Percentiles rank a stretch among this genome's conserved stretches.
Evolutionary conservation across 2,797 vertebrate genomes (phyloP).

Genomic region (Brachyalestes nurse): DNA sequence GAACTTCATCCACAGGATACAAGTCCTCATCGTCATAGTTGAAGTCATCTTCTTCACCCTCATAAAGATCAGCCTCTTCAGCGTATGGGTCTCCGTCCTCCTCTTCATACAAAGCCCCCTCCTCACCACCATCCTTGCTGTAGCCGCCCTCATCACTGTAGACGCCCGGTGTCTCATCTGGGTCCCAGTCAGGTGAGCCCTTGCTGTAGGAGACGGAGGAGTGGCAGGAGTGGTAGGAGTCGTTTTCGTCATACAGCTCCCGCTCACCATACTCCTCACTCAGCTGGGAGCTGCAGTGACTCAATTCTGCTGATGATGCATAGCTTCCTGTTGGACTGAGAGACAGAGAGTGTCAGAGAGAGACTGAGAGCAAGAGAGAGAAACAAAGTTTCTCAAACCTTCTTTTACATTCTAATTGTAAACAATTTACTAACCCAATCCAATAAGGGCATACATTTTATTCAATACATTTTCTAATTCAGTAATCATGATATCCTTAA

Average conservation of each 20-base stretch:
- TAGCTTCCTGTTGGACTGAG: slow-evolving; percentile 93
- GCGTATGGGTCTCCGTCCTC: slow-evolving; percentile 64
- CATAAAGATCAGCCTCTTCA: slow-evolving; percentile 57
- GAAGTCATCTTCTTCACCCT: slow-evolving; percentile 65
- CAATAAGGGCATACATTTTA: too few relatives aligned
- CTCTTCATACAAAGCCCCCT: slow-evolving; percentile 76
- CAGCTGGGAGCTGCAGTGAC: slow-evolving; percentile 94
- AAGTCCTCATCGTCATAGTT: slow-evolving; percentile 67
- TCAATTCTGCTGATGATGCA: slow-evolving; percentile 93
- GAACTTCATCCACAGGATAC: slow-evolving; percentile 73
- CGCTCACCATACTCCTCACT: slow-evolving; percentile 91
- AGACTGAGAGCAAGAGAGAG: neutral
- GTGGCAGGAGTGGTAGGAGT: slow-evolving; percentile 98
- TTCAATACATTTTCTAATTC: too few relatives aligned
- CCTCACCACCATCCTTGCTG: slow-evolving; percentile 82
- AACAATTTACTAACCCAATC: too few relatives aligned
- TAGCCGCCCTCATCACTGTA: slow-evolving; percentile 88
- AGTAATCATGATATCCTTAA: too few relatives aligned
- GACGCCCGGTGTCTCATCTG: slow-evolving; percentile 78
- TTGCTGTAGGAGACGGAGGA: slow-evolving; percentile 95
- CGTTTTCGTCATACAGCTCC: slow-evolving; percentile 90
- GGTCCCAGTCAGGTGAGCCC: slow-evolving; percentile 88
- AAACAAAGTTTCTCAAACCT: too few relatives aligned
- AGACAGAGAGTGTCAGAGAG: slow-evolving; percentile 13
- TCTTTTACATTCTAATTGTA: too few relatives aligned